Base-by-base conservation (phyloP, 2,797 vertebrate genomes). In the Choloepus didactylus region DNA sequence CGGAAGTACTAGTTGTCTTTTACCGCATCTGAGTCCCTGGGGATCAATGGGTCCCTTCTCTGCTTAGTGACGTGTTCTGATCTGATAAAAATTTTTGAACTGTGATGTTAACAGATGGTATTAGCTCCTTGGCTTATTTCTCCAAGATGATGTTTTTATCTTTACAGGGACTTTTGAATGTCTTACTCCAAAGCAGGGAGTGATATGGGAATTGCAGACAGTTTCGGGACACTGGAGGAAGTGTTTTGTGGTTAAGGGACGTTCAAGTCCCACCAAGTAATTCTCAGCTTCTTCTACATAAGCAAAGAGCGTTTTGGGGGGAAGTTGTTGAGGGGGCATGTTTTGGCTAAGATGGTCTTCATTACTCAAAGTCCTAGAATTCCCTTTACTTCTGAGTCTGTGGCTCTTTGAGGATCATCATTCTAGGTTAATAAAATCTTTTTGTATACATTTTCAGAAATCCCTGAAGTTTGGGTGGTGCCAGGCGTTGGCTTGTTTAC, bases 391-490 rank as follows among this genome's bases (percentile, higher is more conserved):
- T 72, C 16, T 70, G 60, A 80, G 35, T 49, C 12, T 31, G 31
- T 72, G 6, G 6, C 38, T 87, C 31, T 89, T 86, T 69, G 79
- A 49, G 85, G 27, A 59, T 11, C 3, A 4, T 87, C 51, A 62
- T 59, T 88, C 49, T 81, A 38, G n/a, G 19, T 66, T 72, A 66
- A 87, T 85, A 81, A 80, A 87, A 81, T 49, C 4, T 86, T 93
- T 87, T 89, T 54, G 27, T 76, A 59, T 76, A 59, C 31, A 56
- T 95, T 89, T 90, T 62, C n/a, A 38, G 95, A 95, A 90, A 49
- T n/a, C 60, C 91, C 60, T 44, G 79, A 95, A 25, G 60, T 92
- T 54, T 91, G 76, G 23, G 66, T 90, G 81, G 29, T 44, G 41
- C 60, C 56, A 62, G 29, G 6, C 87, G 7, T 41, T n/a, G 15